Conservation (phyloP, 2,113 vertebrate species). For the Misgurnus anguillicaudatus region DNA sequence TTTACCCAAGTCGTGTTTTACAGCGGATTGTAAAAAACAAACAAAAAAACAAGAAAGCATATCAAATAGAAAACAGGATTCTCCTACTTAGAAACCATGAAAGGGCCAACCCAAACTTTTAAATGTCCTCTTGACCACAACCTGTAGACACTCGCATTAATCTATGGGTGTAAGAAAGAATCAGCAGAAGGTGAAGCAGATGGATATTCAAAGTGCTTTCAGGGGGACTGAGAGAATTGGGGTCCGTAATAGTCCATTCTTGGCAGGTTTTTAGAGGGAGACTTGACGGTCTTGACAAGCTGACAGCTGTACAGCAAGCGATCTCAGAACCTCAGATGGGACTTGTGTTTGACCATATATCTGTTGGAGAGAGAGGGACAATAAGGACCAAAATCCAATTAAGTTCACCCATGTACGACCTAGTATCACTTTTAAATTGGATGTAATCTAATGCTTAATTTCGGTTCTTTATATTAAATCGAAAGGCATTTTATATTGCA, state of each 20-base stretch:
- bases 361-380: conserved; percentile 65
- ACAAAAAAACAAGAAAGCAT: conserved; percentile 16
- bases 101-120: conserved; percentile 19
- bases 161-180: conserved; percentile 37
- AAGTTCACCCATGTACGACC: no score
- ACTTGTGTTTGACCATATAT: conserved; percentile 99
- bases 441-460: no score
- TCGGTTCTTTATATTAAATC: no score
- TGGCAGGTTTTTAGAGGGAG: conserved; percentile 6
- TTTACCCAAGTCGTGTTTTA: conserved; percentile 17
- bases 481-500: no score
- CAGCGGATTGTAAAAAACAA: neutral
- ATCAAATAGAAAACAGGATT: conserved; percentile 48
- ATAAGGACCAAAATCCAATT: no score
- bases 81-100: conserved; percentile 28
- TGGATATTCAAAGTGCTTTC: conserved; percentile 25
- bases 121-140: conserved; percentile 20
- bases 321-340: conserved; percentile 94
- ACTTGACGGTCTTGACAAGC: neutral
- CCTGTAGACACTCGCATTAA: conserved; percentile 10
- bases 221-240: conserved; percentile 14
- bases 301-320: conserved; percentile 40
- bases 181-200: conserved; percentile 25
- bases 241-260: conserved; percentile 4
- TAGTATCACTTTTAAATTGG: no score